Evolutionary conservation across 2,113 vertebrate genomes (phyloP), one percentile per base, ranked within the genome.

Genomic region (Hypomesus transpacificus): DNA sequence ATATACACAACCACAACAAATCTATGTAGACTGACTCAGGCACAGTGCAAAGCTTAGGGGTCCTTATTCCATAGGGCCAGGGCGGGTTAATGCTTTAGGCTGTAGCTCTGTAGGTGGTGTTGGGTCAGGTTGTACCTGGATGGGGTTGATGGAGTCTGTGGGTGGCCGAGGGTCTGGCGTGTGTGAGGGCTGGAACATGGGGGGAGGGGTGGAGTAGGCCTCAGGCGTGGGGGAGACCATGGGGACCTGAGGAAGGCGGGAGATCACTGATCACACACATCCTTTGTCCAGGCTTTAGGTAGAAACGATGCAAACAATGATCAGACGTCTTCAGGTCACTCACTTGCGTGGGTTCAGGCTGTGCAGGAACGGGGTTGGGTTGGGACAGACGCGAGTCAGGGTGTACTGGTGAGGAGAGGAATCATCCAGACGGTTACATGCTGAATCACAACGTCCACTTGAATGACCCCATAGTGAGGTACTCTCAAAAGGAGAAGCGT

Each of bases 341-440:
- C 84, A 98, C 97, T 93, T 96, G 96, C 54, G 95, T 91, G 58
- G 93, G 93, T 93, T 98, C 97, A 86, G 95, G 86, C 79, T 94
- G 96, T 82, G 95, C 93, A 86, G 95, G 82, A 93, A 96, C 94
- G 88, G 91, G 86, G 84, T 81, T 94, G 82, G 95, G 89, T 70
- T 96, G 96, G 54, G 94, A 87, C 82, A 96, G 91, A 87, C 94
- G 92, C 69, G 95, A 92, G 75, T 98, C 96, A 75, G 94, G 90
- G 87, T 95, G 96, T 93, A 95, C 95, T 98, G 80, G 22, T 56
- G 61, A 58, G 67, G 5, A 73, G 6, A 81, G 73, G 54, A 14
- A 57, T 21, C 14, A 57, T 21, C 7, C 8, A 13, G 9, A 14
- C 2, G 4, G 14, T 65, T 65, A 46, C 14, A 34, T n/a, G 20